These are phyloP conservation scores for Emys orbicularis DNA, from an alignment of 2,797 vertebrate genomes.

Conservation along the genomic window DNA sequence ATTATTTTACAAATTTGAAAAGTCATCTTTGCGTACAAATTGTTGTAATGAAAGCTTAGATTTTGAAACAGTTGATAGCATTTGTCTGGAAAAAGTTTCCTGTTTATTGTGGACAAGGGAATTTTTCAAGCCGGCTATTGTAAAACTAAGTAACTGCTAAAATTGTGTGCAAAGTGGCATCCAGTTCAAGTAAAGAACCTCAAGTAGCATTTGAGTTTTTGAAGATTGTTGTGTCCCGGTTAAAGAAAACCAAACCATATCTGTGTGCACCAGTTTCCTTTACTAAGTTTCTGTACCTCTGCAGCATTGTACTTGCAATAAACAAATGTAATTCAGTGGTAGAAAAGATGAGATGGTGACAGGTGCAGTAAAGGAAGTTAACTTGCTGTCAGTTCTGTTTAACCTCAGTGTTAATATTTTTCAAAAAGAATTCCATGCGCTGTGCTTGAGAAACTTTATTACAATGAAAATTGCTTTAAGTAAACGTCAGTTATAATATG, in stretches of 20 bases:
- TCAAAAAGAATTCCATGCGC: not conserved
- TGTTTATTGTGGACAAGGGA: not conserved
- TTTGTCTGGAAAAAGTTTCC: not conserved
- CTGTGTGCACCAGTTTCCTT: not conserved
- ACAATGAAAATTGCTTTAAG: not conserved
- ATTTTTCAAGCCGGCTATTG: not conserved
- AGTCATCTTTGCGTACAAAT: not conserved
- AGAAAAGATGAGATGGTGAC: not conserved
- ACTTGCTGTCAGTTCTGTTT: not conserved
- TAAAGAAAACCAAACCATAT: not conserved
- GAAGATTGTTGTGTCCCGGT: not conserved
- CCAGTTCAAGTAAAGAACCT: fast-evolving
- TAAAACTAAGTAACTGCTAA: not conserved
- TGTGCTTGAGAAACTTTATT: not conserved
- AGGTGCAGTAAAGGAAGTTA: not conserved
- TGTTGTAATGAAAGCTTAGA: not conserved
- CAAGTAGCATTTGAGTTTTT: not conserved
- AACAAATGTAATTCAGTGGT: not conserved
- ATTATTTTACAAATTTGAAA: not conserved
- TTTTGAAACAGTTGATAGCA: not conserved
- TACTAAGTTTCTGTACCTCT: not conserved
- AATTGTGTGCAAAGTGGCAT: not conserved
- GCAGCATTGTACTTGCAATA: not conserved
- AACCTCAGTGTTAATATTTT: not conserved
- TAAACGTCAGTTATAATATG: not conserved